Evolutionary conservation across 2,888 invertebrate species (phyloP).

Genomic region (Tenthredo notha): DNA sequence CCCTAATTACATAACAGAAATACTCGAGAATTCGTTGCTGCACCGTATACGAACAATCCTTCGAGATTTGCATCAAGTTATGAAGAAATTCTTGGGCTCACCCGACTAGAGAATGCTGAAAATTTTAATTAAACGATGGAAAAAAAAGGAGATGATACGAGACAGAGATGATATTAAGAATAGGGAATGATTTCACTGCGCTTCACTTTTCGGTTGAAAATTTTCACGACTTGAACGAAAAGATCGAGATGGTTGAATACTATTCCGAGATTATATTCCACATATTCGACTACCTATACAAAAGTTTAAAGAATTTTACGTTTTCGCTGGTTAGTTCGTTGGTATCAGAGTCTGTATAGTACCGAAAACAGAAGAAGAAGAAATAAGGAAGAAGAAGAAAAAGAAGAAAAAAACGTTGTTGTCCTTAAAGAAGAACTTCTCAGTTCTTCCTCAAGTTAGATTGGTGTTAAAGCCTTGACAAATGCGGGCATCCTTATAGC

Average conservation of each 20-base stretch:
- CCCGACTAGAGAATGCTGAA: conserved; percentile 70
- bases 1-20: conserved; percentile 60
- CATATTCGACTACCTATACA: background rate
- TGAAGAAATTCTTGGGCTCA: conserved; percentile 73
- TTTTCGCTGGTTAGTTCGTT: background rate
- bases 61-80: conserved; percentile 71
- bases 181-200: conserved; percentile 26
- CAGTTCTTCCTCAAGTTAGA: conserved; percentile 45
- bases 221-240: background rate
- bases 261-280: background rate
- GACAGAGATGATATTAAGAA: conserved; percentile 32
- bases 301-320: conserved; percentile 8
- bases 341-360: background rate
- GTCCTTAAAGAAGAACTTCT: conserved; percentile 47
- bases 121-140: conserved; percentile 74
- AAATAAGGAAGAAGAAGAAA: background rate
- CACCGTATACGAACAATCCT: conserved; percentile 49
- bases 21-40: conserved; percentile 62
- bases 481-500: conserved; percentile 57
- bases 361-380: background rate
- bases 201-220: background rate
- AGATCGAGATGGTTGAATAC: background rate
- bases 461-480: conserved; percentile 52
- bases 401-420: background rate
- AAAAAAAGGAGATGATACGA: background rate